Evolutionary conservation across 53 echinoderm and acorn worm genomes (phyloP).

Genomic region (Zoroaster sp.): DNA sequence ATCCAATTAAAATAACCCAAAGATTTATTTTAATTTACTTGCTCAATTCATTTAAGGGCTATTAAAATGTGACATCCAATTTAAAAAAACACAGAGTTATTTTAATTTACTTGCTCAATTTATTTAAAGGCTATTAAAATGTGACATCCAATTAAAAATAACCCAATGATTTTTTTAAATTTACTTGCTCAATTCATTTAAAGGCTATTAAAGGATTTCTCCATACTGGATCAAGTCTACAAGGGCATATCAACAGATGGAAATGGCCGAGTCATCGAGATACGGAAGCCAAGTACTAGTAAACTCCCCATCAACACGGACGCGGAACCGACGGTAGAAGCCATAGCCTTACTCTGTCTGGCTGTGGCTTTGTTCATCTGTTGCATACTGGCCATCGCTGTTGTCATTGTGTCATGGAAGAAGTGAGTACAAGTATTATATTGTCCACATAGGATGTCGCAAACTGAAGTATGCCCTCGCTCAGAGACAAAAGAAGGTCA

Average conservation of each 20-base stretch:
- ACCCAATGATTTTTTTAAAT: background rate
- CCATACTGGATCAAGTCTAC: slow-evolving; percentile 4
- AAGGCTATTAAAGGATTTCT: slow-evolving; percentile 29
- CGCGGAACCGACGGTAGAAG: slow-evolving; percentile 64
- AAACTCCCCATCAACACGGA: slow-evolving; percentile 15
- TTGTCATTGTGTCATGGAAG: slow-evolving; percentile 86
- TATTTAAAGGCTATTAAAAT: too few species aligned
- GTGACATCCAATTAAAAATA: background rate
- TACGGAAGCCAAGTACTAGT: slow-evolving; percentile 55
- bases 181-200: background rate
- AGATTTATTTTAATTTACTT: background rate
- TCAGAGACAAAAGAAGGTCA: too few species aligned
- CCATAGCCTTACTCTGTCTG: slow-evolving; percentile 76
- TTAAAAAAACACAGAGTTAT: too few species aligned
- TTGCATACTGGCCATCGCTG: slow-evolving; percentile 68
- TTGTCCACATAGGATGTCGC: too few species aligned
- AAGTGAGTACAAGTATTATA: slow-evolving; percentile 85
- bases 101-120: too few species aligned
- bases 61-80: too few species aligned
- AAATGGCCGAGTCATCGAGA: slow-evolving; percentile 47
- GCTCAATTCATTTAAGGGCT: background rate
- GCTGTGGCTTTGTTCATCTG: slow-evolving; percentile 76
- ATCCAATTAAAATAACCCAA: background rate
- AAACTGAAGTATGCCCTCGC: too few species aligned
- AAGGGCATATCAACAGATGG: slow-evolving; percentile 13